phyloP scores from a whole-genome alignment of 2,888 invertebrate species.

The Macaria notata region DNA sequence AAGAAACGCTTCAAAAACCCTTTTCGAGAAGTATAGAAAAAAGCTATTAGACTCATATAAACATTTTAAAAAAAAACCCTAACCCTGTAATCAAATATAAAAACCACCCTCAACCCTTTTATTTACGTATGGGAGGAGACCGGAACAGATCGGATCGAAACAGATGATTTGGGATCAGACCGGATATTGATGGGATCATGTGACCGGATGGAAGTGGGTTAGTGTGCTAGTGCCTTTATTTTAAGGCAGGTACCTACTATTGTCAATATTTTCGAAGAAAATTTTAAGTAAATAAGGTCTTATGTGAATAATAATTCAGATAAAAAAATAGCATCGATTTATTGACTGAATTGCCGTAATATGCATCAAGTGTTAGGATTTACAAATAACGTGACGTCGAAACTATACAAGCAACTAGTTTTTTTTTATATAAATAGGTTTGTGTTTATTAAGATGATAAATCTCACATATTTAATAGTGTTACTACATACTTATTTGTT shows the following conservation, averaged over 20 bases:
- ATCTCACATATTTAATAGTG: no score
- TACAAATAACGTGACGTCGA: no score
- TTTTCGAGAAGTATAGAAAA: slow-evolving; percentile 5
- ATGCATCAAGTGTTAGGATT: no score
- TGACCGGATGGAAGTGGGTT: slow-evolving; percentile 44
- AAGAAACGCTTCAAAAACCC: background rate
- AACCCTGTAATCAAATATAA: slow-evolving; percentile 27
- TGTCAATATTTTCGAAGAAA: background rate
- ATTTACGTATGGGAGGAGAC: slow-evolving; percentile 42
- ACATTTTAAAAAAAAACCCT: slow-evolving; percentile 10
- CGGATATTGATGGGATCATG: slow-evolving; percentile 49
- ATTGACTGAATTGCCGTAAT: no score
- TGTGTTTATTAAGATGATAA: no score
- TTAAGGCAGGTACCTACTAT: slow-evolving; percentile 2
- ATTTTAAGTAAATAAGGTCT: no score
- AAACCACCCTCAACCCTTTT: slow-evolving; percentile 41
- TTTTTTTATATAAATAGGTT: no score
- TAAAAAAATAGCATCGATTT: no score
- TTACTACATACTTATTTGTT: no score
- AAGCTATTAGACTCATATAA: slow-evolving; percentile 5
- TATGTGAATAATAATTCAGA: no score
- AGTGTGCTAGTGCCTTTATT: slow-evolving; percentile 18
- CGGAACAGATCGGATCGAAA: slow-evolving; percentile 40
- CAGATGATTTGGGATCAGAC: slow-evolving; percentile 32
- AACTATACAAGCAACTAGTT: no score